Conservation (phyloP, 2,888 invertebrate genomes). For the Apodemia hepburni region DNA sequence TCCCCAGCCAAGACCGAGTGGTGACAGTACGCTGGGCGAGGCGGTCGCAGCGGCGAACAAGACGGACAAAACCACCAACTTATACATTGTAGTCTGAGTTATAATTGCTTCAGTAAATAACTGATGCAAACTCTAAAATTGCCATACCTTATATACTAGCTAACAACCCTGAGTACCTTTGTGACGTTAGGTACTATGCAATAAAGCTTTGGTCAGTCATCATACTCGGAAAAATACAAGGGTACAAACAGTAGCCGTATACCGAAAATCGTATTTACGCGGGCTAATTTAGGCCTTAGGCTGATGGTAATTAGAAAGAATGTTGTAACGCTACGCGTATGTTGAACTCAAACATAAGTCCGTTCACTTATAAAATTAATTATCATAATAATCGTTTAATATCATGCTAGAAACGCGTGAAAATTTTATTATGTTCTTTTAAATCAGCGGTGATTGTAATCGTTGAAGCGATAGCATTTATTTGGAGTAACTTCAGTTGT, state of each 20-base stretch:
- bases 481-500: too few relatives aligned
- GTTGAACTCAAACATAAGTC: slow-evolving; percentile 64
- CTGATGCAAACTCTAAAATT: slow-evolving; percentile 52
- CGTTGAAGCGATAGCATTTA: too few relatives aligned
- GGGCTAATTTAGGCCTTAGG: slow-evolving; percentile 72
- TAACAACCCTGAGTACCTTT: slow-evolving; percentile 35
- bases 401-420: too few relatives aligned
- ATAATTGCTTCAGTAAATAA: slow-evolving; percentile 55
- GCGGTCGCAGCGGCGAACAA: slow-evolving; percentile 80
- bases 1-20: slow-evolving; percentile 33
- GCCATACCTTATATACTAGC: slow-evolving; percentile 61
- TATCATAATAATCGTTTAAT: too few relatives aligned
- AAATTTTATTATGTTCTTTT: too few relatives aligned
- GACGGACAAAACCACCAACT: slow-evolving; percentile 83
- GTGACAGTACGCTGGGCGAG: slow-evolving; percentile 50
- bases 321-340: slow-evolving; percentile 40
- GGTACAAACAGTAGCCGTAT: slow-evolving; percentile 33
- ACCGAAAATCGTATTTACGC: background rate
- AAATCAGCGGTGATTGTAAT: too few relatives aligned
- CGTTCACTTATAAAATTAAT: slow-evolving; percentile 38
- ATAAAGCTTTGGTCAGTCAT: too few relatives aligned
- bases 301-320: slow-evolving; percentile 57
- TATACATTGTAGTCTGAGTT: slow-evolving; percentile 79
- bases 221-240: slow-evolving; percentile 31
- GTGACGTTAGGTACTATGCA: too few relatives aligned